Evolutionary conservation across 2,113 vertebrate genomes (phyloP), one percentile per base, ranked within the genome.

Genomic region (Podiceps cristatus): DNA sequence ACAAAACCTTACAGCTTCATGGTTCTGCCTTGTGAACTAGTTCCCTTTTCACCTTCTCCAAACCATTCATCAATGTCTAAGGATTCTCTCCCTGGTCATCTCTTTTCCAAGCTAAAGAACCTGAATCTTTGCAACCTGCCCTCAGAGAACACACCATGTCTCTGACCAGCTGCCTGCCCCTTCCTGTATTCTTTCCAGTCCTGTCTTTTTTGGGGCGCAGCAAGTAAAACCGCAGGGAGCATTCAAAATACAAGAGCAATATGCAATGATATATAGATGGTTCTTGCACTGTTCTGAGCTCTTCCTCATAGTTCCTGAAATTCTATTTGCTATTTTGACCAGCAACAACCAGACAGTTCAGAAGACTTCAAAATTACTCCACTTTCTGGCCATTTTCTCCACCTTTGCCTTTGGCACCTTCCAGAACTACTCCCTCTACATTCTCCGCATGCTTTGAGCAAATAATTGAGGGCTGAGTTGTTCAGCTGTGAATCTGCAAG

Each of bases 341-440:
- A 87, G 5, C 23, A 87, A 3, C n/a, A 53, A 66, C 27, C 12
- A 53, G n/a, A 75, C 2, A 19, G 47, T 67, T 93, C 76, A 94
- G 31, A 92, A 80, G 31, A 91, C 55, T 88, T 63, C 28, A 71
- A 47, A 86, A 87, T 74, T 50, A 71, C 18, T 33, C 72, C 0
- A 37, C 71, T 86, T 92, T 88, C 86, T 50, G 49, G 31, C 18
- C 55, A 19, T 82, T 85, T 90, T 90, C 58, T 92, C 79, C 50
- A 92, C 64, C 53, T 96, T 89, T 90, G 87, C 49, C 69, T 88
- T 52, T 90, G 71, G 90, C 81, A 90, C 31, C 71, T 79, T 93
- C 55, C n/a, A 88, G 45, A 93, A 92, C 71, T 69, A 84, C 60
- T 55, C 60, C 37, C 23, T 86, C 68, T 12, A 58, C 27, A 58